Conservation (phyloP, 2,113 vertebrate genomes). For the Pipra filicauda region DNA sequence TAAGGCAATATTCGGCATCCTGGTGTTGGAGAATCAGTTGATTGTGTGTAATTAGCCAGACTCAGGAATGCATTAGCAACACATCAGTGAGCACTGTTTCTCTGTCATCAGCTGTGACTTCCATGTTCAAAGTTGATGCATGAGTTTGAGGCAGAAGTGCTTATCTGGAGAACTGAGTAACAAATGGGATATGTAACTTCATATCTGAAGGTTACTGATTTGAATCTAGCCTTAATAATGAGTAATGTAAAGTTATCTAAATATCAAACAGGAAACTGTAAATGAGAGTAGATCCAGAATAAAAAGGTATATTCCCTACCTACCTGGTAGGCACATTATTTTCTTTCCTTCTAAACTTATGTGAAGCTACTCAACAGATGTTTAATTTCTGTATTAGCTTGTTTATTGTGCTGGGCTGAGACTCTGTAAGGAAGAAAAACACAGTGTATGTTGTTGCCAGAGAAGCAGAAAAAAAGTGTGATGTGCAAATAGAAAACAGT, state of each 20-base stretch:
- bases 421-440: background rate
- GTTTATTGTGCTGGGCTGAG: background rate
- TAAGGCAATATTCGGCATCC: constrained; percentile 20
- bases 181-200: constrained; percentile 18
- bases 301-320: background rate
- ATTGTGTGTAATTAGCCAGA: constrained; percentile 48
- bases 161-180: constrained; percentile 11
- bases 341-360: background rate
- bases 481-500: background rate
- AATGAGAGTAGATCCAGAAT: background rate
- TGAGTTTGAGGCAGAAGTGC: constrained; percentile 13
- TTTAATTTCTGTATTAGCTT: background rate
- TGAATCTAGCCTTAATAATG: constrained; percentile 6
- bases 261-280: background rate
- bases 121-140: background rate
- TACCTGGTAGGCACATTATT: background rate
- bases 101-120: background rate
- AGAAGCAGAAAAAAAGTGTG: background rate
- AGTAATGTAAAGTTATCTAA: background rate
- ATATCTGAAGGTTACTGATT: background rate
- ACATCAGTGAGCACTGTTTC: background rate
- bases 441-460: background rate
- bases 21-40: constrained; percentile 39
- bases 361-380: background rate
- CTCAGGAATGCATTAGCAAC: constrained; percentile 13